phyloP scores from a whole-genome alignment of 2,888 invertebrate species.

The Stramonita haemastoma region DNA sequence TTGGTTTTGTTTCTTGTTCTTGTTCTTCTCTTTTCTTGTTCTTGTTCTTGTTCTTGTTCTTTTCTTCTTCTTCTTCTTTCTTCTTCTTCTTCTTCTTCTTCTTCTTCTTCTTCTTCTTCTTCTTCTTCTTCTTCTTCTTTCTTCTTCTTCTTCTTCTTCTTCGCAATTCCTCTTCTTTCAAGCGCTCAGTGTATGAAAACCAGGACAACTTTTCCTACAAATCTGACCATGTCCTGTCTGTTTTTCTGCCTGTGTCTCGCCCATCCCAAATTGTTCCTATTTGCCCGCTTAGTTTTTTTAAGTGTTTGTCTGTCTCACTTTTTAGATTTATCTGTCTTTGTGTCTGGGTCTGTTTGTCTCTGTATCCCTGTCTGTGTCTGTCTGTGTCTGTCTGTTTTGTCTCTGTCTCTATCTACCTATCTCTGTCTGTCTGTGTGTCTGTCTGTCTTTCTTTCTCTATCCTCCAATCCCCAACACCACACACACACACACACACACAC shows the following conservation, averaged over 20 bases:
- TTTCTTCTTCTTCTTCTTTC: not conserved
- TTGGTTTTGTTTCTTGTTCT: no score
- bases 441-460: no score
- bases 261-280: not conserved
- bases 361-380: no score
- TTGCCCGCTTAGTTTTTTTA: not conserved
- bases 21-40: not conserved
- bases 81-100: slow-evolving; percentile 27
- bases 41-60: not conserved
- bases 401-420: no score
- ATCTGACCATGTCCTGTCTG: not conserved
- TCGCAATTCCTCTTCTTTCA: no score
- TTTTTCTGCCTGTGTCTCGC: not conserved
- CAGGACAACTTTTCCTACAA: no score
- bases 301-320: not conserved
- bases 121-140: not conserved
- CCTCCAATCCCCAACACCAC: not conserved
- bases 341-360: no score
- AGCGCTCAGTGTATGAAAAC: no score
- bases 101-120: slow-evolving; percentile 31
- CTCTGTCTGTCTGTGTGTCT: no score
- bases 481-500: not conserved
- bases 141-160: no score
- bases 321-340: not conserved
- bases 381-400: no score